Evolutionary conservation across 2,888 invertebrate genomes (phyloP), one percentile per base, ranked within the genome.

Genomic region (Sarcophaga subvicina): DNA sequence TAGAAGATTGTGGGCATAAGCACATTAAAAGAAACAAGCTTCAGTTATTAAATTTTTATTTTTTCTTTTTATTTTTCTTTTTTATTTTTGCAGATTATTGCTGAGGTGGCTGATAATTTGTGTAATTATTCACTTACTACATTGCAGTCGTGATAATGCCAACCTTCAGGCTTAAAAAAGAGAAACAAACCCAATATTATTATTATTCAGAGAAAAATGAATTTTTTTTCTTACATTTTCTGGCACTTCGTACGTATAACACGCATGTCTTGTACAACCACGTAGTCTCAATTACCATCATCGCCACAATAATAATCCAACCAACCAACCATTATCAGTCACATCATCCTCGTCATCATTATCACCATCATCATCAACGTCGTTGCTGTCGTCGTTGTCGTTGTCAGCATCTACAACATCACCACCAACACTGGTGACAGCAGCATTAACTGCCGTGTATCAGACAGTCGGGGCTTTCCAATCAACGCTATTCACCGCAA

Each of bases 81-180:
- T 14, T 49, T 49, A 2, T 49, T 3, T 20, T n/a, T 62, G 62
- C 37, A 37, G 79, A 77, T 76, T 91, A 83, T 89, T 91, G 78
- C 62, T 60, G 83, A 69, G 77, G 77, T 22, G 47, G 80, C 80
- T 78, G 83, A 78, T 87, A 88, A 88, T 89, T 88, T 83, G 82
- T 87, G 85, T 87, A 87, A 89, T 89, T 88, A 89, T 88, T 89
- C 88, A 88, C 85, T 87, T 85, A 80, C 87, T 67, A 54, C 60
- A 62, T 17, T 64, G 54, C 54, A 63, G 64, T 71, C 82, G 63
- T 85, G 85, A 76, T 85, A 79, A 69, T 81, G 64, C 37, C 76
- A 85, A 83, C 78, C 84, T 82, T 71, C 70, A 72, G 83, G 83
- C 81, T 79, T 37, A 47, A 54, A 20, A 78, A 54, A 63, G 49